These are phyloP conservation scores for Pantala flavescens DNA, from an alignment of 1,140 invertebrate species.

Conservation along the genomic window DNA sequence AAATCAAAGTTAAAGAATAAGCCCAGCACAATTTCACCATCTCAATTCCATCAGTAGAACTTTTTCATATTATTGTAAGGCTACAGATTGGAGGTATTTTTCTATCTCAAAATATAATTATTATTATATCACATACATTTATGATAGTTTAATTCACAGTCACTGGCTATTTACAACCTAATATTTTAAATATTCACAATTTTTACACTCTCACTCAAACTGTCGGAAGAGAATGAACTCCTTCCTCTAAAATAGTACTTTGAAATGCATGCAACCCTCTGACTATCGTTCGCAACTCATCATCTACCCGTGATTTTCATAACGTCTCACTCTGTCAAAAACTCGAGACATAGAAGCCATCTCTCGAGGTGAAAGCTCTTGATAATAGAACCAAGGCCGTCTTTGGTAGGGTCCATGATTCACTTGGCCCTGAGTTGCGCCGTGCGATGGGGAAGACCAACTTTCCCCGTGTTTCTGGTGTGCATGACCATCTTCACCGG, in stretches of 20 bases:
- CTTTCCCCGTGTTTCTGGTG: neutral
- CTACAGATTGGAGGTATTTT: neutral
- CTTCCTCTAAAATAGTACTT: neutral
- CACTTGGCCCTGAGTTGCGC: neutral
- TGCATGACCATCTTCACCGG: neutral
- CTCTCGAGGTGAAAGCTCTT: neutral
- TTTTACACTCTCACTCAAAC: neutral
- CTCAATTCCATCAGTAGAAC: no score
- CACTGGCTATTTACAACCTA: neutral
- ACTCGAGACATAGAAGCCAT: neutral
- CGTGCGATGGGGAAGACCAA: neutral
- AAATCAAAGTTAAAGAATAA: no score
- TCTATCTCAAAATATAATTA: neutral
- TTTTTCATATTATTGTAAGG: neutral
- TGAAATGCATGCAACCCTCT: neutral
- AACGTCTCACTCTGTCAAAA: neutral
- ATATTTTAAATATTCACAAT: neutral
- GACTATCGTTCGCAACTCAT: neutral
- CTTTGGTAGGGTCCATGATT: neutral
- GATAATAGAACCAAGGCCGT: neutral
- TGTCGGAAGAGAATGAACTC: neutral
- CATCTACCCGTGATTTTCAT: neutral
- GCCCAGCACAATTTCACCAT: no score
- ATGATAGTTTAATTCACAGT: neutral
- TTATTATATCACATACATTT: neutral